These are phyloP conservation scores for Sebastiscus albofasciatus DNA, from an alignment of 2,797 vertebrate species.

Conservation along the genomic window DNA sequence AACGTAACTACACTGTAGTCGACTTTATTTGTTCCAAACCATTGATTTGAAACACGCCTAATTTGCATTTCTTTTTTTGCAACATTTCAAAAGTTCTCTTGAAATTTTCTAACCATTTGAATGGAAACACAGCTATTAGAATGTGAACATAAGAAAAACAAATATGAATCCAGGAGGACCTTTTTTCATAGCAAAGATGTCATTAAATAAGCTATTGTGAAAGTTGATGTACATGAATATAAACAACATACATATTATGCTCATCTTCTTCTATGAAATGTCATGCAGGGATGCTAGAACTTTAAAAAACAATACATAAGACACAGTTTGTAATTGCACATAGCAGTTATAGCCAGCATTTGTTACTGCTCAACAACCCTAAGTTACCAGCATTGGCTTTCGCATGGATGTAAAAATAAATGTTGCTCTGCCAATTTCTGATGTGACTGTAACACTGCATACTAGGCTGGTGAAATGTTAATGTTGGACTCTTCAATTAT, in stretches of 20 bases:
- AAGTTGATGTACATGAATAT: neutral
- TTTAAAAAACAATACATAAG: neutral
- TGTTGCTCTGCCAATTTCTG: neutral
- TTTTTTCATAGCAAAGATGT: too few species aligned
- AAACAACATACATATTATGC: neutral
- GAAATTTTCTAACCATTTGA: too few species aligned
- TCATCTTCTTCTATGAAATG: neutral
- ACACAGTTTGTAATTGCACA: neutral
- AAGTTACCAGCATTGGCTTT: neutral
- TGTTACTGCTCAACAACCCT: neutral
- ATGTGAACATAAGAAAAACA: too few species aligned
- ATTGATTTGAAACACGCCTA: too few species aligned
- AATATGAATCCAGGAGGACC: too few species aligned
- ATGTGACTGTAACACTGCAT: neutral
- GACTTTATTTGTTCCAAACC: too few species aligned
- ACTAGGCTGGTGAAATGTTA: neutral
- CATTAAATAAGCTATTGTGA: too few species aligned
- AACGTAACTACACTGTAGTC: too few species aligned
- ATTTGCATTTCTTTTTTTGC: too few species aligned
- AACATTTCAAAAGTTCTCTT: too few species aligned
- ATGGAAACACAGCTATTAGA: too few species aligned
- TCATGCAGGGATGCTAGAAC: neutral
- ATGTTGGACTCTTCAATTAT: slow-evolving; percentile 34
- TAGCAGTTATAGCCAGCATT: neutral
- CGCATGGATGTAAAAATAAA: neutral